Conservation (phyloP, 2,888 invertebrate genomes). For the Eristalis tenax region DNA sequence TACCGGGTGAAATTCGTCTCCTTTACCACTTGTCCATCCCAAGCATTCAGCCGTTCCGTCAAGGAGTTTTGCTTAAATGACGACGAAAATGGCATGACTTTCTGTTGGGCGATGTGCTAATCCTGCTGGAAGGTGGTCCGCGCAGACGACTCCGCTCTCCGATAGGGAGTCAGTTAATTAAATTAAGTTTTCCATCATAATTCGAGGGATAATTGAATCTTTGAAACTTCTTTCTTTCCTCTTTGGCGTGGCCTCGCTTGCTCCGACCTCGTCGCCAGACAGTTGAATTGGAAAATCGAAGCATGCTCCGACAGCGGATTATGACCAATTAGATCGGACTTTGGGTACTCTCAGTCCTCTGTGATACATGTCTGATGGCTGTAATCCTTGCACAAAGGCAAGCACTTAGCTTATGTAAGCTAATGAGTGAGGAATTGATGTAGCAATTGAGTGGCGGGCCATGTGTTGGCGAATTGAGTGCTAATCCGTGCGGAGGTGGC, state of each 20-base stretch:
- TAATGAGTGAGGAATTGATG: background rate
- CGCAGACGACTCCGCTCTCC: background rate
- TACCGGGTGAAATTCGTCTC: background rate
- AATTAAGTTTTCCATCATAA: slow-evolving; percentile 37
- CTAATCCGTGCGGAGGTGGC: background rate
- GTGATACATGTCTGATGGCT: background rate
- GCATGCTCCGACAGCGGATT: background rate
- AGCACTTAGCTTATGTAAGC: background rate
- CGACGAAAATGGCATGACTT: slow-evolving; percentile 16
- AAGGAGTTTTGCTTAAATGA: slow-evolving; percentile 35
- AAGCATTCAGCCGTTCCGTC: slow-evolving; percentile 6
- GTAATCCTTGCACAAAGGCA: background rate
- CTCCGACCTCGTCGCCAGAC: background rate
- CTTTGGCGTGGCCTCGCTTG: background rate
- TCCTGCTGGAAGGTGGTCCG: background rate
- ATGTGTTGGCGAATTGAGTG: background rate
- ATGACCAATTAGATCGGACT: slow-evolving; percentile 4
- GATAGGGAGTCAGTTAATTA: slow-evolving; percentile 18
- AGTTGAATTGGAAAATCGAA: background rate
- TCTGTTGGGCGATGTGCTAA: slow-evolving; percentile 28
- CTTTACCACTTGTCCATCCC: background rate
- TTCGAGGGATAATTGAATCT: slow-evolving; percentile 34
- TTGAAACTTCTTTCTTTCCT: background rate
- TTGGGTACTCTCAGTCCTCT: background rate
- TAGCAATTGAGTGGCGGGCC: background rate